Evolutionary conservation across 2,888 invertebrate genomes (phyloP).

Genomic region (Dusona sp.): DNA sequence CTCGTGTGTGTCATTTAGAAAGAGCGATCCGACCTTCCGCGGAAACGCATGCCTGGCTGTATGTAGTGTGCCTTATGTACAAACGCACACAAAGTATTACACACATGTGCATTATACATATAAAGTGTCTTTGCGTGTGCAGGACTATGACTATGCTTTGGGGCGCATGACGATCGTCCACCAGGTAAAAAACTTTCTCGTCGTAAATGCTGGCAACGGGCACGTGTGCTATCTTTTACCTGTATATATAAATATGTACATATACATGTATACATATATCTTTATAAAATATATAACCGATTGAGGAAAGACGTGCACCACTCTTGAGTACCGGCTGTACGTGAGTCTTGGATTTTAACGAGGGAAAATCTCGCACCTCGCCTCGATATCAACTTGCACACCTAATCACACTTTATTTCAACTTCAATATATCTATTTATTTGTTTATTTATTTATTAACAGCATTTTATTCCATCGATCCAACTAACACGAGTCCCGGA

Average conservation of each 20-base stretch:
- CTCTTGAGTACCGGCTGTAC: constrained; percentile 36
- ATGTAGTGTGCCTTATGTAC: neutral
- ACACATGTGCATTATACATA: neutral
- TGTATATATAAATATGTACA: neutral
- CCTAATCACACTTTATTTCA: constrained; percentile 44
- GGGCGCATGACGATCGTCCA: constrained; percentile 50
- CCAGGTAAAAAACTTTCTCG: constrained; percentile 75
- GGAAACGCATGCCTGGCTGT: constrained; percentile 55
- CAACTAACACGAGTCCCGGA: neutral
- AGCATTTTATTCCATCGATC: neutral
- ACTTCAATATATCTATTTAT: constrained; percentile 13
- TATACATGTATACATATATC: constrained; percentile 30
- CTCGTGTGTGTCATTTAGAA: constrained; percentile 68
- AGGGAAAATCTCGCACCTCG: constrained; percentile 69
- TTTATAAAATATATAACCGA: constrained; percentile 47
- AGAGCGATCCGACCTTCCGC: constrained; percentile 68
- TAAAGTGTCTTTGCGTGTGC: neutral
- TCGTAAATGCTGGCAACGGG: constrained; percentile 74
- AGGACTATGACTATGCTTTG: neutral
- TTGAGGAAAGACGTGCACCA: constrained; percentile 42
- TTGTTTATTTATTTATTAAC: neutral
- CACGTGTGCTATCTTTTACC: constrained; percentile 46
- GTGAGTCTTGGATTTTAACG: constrained; percentile 62
- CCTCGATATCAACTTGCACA: constrained; percentile 46
- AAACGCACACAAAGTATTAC: neutral